phyloP scores from a whole-genome alignment of 2,888 invertebrate species.

The Reticulitermes lucifugus region DNA sequence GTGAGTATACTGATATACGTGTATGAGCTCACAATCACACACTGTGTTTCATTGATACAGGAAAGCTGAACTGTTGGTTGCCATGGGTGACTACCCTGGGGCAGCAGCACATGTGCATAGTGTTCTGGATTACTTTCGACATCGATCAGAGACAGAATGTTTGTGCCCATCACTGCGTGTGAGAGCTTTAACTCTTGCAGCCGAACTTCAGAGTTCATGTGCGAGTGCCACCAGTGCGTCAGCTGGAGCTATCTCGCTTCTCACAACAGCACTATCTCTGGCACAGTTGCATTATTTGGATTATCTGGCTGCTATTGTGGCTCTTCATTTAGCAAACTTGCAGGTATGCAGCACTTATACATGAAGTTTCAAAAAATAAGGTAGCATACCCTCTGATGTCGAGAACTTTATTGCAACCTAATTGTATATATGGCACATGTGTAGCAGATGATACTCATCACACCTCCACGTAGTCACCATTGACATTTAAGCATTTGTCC shows the following conservation, averaged over 20 bases:
- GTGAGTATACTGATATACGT: no score
- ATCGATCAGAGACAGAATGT: constrained; percentile 67
- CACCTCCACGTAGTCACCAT: no score
- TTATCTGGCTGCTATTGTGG: constrained; percentile 79
- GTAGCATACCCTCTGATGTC: no score
- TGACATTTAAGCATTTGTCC: no score
- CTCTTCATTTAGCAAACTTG: constrained; percentile 84
- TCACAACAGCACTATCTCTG: constrained; percentile 77
- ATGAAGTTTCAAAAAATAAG: no score
- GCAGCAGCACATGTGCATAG: constrained; percentile 65
- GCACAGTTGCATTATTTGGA: constrained; percentile 82
- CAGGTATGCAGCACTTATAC: constrained; percentile 62
- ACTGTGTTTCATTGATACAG: constrained; percentile 53
- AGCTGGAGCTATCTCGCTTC: constrained; percentile 64
- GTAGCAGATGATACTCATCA: no score
- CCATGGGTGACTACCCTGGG: constrained; percentile 62
- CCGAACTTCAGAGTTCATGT: constrained; percentile 72
- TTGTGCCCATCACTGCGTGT: constrained; percentile 67
- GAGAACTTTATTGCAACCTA: no score
- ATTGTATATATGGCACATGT: no score
- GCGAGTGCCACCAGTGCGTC: constrained; percentile 37
- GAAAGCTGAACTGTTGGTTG: constrained; percentile 62
- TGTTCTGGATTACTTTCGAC: constrained; percentile 68
- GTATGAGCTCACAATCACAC: no score
- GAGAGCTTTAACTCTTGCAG: constrained; percentile 76